Conservation (phyloP, 2,797 vertebrate genomes). For the Orestias chungarensis region DNA sequence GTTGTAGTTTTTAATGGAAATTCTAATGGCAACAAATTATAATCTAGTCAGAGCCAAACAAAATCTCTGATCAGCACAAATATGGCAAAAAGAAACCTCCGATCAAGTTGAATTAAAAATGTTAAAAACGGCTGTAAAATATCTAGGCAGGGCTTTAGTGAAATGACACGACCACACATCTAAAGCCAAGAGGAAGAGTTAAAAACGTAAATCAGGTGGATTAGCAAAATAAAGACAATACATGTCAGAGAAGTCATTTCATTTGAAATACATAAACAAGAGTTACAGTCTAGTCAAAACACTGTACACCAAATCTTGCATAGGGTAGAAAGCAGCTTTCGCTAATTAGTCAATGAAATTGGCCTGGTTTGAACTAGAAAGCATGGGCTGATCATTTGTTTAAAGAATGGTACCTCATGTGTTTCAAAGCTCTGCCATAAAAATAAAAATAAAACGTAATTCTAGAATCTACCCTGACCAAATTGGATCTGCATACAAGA, state of each 20-base stretch:
- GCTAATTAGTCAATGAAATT: background rate
- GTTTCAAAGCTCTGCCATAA: background rate
- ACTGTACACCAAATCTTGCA: background rate
- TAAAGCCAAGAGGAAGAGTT: background rate
- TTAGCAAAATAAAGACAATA: background rate
- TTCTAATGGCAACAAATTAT: background rate
- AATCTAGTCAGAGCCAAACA: background rate
- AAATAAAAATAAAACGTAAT: background rate
- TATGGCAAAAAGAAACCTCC: background rate
- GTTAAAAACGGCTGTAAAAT: background rate
- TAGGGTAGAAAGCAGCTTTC: background rate
- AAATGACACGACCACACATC: background rate
- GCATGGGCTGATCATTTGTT: background rate
- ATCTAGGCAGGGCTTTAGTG: background rate
- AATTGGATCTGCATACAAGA: background rate
- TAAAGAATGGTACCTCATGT: background rate
- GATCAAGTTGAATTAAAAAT: background rate
- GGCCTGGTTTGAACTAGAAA: background rate
- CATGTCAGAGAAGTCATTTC: background rate
- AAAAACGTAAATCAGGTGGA: background rate
- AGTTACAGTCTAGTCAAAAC: background rate
- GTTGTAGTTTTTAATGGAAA: background rate
- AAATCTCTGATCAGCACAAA: background rate
- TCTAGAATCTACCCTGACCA: background rate
- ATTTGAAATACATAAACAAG: background rate